Base-by-base conservation (phyloP, 2,113 vertebrate genomes). In the zebrafish (Danio rerio) region DNA sequence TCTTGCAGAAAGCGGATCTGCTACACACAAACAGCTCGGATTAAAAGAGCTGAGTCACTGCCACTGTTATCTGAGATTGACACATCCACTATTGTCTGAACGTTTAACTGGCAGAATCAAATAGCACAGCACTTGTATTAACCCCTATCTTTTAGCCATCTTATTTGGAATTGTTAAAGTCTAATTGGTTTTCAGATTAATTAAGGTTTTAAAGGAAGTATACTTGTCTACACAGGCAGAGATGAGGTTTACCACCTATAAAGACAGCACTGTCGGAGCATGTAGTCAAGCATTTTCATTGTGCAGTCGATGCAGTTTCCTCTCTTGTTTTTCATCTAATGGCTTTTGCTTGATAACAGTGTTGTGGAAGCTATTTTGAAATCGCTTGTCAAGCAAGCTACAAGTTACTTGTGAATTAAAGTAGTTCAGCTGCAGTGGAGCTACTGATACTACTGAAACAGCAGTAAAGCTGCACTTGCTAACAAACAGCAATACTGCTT, bases 101-200 rank as follows among this genome's bases (percentile, higher is more conserved):
- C 87, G 85, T 69, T 83, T 76, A 88, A 81, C 21, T 47, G 20
- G 8, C 50, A 70, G 8, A 61, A 58, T 71, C 65, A 66, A 20
- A 12, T 40, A 68, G 68, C 47, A 42, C 7, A 13, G 55, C 81
- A 89, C 91, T 91, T 86, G 42, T 85, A 82, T 78, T 87, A 89
- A 86, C 82, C 80, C 21, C 52, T 87, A 86, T 88, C 87, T 81
- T 55, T 8, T 13, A 56, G 18, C 55, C 78, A 90, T 90, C 89
- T 71, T 88, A 89, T 90, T 92, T 91, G 80, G 86, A 80, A 88
- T 89, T 89, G 88, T 91, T 88, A 76, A 90, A 89, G 84, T 85
- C 87, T 93, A 91, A 93, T 93, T 92, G 82, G 88, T 92, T 91
- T 90, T 84, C 43, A 87, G 90, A 90, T 91, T 86, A 91, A 89